Conservation (phyloP, 2,888 invertebrate genomes). For the Brassicogethes aeneus region DNA sequence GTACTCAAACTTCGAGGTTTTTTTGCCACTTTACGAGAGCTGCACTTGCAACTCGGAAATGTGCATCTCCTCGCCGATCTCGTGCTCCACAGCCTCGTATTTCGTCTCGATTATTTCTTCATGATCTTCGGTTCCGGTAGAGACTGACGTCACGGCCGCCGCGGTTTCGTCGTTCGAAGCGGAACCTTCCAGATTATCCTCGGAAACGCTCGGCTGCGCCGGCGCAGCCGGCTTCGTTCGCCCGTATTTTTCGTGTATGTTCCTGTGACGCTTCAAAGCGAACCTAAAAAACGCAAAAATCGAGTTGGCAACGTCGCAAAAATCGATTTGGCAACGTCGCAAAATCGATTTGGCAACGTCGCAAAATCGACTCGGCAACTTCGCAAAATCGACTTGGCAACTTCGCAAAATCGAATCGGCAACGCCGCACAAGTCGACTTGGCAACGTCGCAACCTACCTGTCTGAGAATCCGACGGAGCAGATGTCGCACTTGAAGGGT, state of each 20-base stretch:
- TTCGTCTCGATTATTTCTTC: conserved; percentile 33
- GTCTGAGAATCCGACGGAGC: conserved; percentile 79
- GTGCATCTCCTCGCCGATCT: conserved; percentile 32
- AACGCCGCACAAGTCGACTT: no score
- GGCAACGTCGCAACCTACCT: no score
- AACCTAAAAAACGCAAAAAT: conserved; percentile 46
- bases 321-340: no score
- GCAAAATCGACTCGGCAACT: no score
- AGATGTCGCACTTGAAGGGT: conserved; percentile 75
- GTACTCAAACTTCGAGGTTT: no score
- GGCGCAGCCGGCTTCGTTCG: conserved; percentile 42
- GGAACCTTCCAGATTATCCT: conserved; percentile 13
- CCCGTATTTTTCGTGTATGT: conserved; percentile 84
- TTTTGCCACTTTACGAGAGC: conserved; percentile 33
- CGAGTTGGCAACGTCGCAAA: background rate
- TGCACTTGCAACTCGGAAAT: conserved; percentile 39
- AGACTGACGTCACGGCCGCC: conserved; percentile 15
- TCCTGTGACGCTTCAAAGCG: conserved; percentile 75
- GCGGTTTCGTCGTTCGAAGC: conserved; percentile 16
- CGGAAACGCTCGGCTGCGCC: conserved; percentile 25
- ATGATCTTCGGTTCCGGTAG: conserved; percentile 20
- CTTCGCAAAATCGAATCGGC: no score
- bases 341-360: no score
- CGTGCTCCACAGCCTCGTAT: conserved; percentile 25
- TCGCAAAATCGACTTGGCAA: no score